Evolutionary conservation across 37 sponge, comb jelly and placozoan species (phyloP), one percentile per base, ranked within the genome.

Genomic region (Tethya wilhelma): DNA sequence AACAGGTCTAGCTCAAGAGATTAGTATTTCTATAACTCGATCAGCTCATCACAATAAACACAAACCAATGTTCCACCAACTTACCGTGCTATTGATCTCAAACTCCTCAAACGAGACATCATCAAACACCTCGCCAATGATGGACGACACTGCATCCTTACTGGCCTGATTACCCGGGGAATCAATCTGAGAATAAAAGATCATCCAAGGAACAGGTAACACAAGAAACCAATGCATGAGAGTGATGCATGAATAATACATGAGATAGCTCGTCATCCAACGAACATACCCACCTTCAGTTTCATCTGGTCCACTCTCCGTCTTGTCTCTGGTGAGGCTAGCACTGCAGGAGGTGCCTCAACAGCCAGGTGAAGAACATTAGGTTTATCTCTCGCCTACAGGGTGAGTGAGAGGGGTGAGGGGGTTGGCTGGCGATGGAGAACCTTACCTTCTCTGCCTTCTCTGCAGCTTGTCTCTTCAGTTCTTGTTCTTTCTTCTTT

Each of bases 41-140:
- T n/a, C n/a, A n/a, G n/a, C n/a, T n/a, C n/a, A n/a, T 68, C 22
- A 38, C 32, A 9, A 28, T 62, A 9, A 7, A n/a, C 64, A 62
- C 25, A 28, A 38, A 4, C 22, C 2, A 22, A 22, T 33, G 32
- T 28, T 22, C 34, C 6, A 66, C 20, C 26, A 33, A 66, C 4
- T 2, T 31, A 22, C 4, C 32, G 31, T 28, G 45, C 4, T 4
- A 37, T 33, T 39, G 34, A 40, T 43, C 42, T 84, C 84, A 75
- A 84, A 84, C 57, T 75, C 76, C 20, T 85, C 79, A 63, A 78
- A 71, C 2, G 86, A 71, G 4, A 86, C 49, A 9, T 86, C 87
- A 72, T 56, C 60, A 65, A 86, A 86, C 6, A 86, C 80, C 25
- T 86, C 87, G 26, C 80, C 79, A 56, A 86, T 78, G 38, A 86